Conservation (phyloP, 2,888 invertebrate species). For the Hirudinaria manillensis region DNA sequence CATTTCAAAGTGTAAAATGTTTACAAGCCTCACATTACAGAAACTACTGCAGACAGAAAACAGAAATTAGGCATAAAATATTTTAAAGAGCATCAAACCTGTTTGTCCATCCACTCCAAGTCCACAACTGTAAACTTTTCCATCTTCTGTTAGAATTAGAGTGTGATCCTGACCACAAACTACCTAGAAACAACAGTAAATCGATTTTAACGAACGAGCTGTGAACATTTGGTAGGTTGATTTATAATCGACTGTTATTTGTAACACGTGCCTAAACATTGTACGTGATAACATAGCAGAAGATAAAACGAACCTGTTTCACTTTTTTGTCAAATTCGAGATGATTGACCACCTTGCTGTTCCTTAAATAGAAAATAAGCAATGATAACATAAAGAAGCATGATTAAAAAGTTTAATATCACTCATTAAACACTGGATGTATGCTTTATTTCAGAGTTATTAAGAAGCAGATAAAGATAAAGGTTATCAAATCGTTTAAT, state of each 20-base stretch:
- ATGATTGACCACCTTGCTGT: constrained; percentile 36
- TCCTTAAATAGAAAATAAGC: constrained; percentile 31
- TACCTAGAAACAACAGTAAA: constrained; percentile 53
- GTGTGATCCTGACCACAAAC: constrained; percentile 88
- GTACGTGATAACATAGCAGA: background rate
- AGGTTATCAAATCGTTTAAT: background rate
- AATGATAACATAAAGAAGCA: background rate
- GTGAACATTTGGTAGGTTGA: background rate
- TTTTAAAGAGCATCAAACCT: no score
- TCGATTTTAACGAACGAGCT: background rate
- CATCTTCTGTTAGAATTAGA: constrained; percentile 71
- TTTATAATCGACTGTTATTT: background rate
- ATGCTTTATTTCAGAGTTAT: no score
- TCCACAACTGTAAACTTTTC: constrained; percentile 79
- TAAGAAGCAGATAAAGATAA: background rate
- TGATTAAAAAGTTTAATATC: background rate
- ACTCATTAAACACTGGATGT: background rate
- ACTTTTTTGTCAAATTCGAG: constrained; percentile 28
- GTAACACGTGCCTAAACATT: no score
- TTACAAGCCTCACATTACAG: background rate
- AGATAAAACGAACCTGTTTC: constrained; percentile 30
- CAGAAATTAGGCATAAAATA: no score
- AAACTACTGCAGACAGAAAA: background rate
- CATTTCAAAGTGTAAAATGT: background rate
- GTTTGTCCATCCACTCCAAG: constrained; percentile 94